Conservation (phyloP, 2,113 vertebrate species). For the Microcebus griseorufus region DNA sequence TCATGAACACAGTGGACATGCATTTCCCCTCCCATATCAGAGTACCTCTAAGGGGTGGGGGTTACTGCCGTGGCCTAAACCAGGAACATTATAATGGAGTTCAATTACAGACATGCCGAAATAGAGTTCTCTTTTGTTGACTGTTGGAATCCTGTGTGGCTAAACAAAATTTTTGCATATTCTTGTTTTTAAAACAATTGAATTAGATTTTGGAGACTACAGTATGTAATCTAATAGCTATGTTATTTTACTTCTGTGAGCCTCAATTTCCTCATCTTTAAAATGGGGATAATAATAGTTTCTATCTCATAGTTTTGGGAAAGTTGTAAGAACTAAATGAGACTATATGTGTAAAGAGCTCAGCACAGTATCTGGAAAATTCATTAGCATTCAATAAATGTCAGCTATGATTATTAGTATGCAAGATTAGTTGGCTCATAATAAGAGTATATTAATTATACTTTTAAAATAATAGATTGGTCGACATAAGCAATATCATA, state of each 20-base stretch:
- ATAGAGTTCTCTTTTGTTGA: conserved; percentile 33
- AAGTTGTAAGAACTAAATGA: background rate
- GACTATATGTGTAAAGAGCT: background rate
- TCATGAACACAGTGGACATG: background rate
- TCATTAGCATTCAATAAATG: background rate
- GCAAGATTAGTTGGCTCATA: background rate
- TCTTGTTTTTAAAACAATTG: conserved; percentile 54
- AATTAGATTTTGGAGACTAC: conserved; percentile 27
- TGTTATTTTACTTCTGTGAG: background rate
- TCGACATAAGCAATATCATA: background rate
- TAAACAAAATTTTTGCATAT: conserved; percentile 45
- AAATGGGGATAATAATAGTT: conserved; percentile 76
- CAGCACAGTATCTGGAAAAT: background rate
- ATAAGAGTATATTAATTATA: background rate
- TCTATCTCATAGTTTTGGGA: background rate
- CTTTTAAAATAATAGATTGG: background rate
- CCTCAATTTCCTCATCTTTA: conserved; percentile 73
- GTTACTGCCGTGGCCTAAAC: background rate
- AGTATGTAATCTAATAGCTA: conserved; percentile 12
- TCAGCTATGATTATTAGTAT: background rate
- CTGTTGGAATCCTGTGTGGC: conserved; percentile 6
- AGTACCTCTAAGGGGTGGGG: background rate
- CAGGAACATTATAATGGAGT: background rate
- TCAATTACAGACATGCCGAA: background rate
- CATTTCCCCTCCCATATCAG: background rate